Percentiles rank a stretch among this genome's conserved stretches.
These are phyloP conservation scores for Arge pagana DNA, from an alignment of 2,888 invertebrate species.

Conservation along the genomic window DNA sequence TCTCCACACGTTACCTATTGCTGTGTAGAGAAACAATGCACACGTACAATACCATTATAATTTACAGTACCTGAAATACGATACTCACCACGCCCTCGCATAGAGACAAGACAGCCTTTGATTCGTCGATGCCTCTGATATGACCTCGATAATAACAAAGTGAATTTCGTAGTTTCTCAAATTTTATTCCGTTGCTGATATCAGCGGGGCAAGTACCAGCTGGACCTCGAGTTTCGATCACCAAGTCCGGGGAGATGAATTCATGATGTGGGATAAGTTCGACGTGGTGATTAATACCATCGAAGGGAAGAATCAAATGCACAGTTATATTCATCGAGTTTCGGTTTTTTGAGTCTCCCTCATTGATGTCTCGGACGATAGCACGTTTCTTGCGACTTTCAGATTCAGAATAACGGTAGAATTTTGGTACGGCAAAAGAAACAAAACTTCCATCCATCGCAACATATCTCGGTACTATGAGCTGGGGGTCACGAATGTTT, in stretches of 20 bases:
- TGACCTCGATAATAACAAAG: slow-evolving; percentile 63
- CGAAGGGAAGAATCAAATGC: slow-evolving; percentile 48
- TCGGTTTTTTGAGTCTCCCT: neutral
- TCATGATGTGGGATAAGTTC: slow-evolving; percentile 61
- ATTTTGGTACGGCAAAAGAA: slow-evolving; percentile 58
- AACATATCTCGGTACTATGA: slow-evolving; percentile 60
- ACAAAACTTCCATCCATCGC: slow-evolving; percentile 56
- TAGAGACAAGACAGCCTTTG: slow-evolving; percentile 61
- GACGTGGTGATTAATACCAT: slow-evolving; percentile 54
- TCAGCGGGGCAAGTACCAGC: slow-evolving; percentile 62
- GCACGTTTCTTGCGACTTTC: slow-evolving; percentile 38
- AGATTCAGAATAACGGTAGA: slow-evolving; percentile 49
- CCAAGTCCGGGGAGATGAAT: slow-evolving; percentile 64
- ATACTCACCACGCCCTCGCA: slow-evolving; percentile 59
- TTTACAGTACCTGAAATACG: too few relatives aligned
- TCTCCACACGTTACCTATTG: too few relatives aligned
- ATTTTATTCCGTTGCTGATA: slow-evolving; percentile 38
- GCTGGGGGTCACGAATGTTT: slow-evolving; percentile 57
- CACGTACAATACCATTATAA: too few relatives aligned
- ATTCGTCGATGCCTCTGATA: slow-evolving; percentile 55
- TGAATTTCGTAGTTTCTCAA: slow-evolving; percentile 39
- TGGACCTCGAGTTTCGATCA: slow-evolving; percentile 71
- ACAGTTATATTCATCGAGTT: slow-evolving; percentile 35
- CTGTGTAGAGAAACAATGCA: too few relatives aligned
- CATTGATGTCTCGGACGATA: slow-evolving; percentile 11